Evolutionary conservation across 2,888 invertebrate species (phyloP).

Genomic region (Nephrotoma guestfalica): DNA sequence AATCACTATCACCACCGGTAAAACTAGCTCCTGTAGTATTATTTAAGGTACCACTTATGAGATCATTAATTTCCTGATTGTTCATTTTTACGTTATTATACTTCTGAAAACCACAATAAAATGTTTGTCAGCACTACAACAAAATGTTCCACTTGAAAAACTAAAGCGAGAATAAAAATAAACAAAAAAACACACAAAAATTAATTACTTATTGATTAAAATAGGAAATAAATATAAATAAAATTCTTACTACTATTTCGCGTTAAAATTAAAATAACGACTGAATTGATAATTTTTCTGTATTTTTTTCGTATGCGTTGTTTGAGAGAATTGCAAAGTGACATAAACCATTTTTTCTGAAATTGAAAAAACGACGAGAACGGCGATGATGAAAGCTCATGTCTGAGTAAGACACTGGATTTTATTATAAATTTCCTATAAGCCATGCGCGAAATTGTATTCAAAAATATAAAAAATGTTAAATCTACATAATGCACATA

Average conservation of each 20-base stretch:
- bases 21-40: neutral
- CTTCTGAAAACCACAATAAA: neutral
- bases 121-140: neutral
- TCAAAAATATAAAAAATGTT: neutral
- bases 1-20: neutral
- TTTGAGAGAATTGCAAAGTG: neutral
- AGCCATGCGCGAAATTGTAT: neutral
- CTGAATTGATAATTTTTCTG: neutral
- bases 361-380: neutral
- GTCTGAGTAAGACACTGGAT: neutral
- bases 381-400: neutral
- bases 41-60: neutral
- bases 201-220: neutral
- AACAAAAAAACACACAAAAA: neutral
- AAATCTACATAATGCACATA: neutral
- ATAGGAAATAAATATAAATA: neutral
- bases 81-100: neutral
- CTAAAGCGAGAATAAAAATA: neutral
- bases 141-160: neutral
- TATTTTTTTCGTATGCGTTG: neutral
- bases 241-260: neutral
- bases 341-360: neutral
- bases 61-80: neutral
- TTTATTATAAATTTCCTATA: neutral
- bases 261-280: neutral